Base-by-base conservation (phyloP, 2,797 vertebrate genomes). In the Choloepus didactylus region DNA sequence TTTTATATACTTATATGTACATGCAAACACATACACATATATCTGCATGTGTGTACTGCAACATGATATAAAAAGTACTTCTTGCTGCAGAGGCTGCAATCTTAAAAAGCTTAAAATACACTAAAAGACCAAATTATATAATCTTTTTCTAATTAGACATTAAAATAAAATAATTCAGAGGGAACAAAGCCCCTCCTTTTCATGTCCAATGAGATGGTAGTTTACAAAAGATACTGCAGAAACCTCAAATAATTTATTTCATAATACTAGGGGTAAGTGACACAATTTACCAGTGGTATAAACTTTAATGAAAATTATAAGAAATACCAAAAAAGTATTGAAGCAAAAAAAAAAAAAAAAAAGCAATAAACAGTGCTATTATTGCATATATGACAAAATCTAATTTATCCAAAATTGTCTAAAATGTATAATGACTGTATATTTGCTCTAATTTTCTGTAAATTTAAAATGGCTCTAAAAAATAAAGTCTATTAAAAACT, bases 281-380 rank as follows among this genome's bases (percentile, higher is more conserved):
- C 60, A 62, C 46, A 93, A 84, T 69, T 84, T 70, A 91, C n/a
- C 67, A 80, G n/a, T 69, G 64, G 49, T 29, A 83, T 62, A 87
- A 94, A 75, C 69, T 93, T n/a, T 18, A 79, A 29, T 92, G 38
- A 83, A 96, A 94, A 95, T 54, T 44, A 67, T 27, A 82, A 51
- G 79, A 95, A 87, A 79, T 79, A 69, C 15, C 51, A 83, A 62
- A 18, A 59, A 83, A 27, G 41, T 73, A 87, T 0, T 60, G 6
- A 15, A 92, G 54, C 21, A 90, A 87, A 83, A 89, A 72, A 18
- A 44, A 85, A 18, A 44, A 85, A 85, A 85, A 2, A 21, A 23
- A 83, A 86, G 59, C 7, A 64, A 94, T 54, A 75, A 85, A 69
- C 10, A 77, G 2, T 81, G 18, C 69, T 93, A 66, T 29, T 51